A percentile compares a stretch with the other conserved stretches of the same genome.
These are phyloP conservation scores for Fregetta grallaria DNA, from an alignment of 2,113 vertebrate species.

Conservation along the genomic window DNA sequence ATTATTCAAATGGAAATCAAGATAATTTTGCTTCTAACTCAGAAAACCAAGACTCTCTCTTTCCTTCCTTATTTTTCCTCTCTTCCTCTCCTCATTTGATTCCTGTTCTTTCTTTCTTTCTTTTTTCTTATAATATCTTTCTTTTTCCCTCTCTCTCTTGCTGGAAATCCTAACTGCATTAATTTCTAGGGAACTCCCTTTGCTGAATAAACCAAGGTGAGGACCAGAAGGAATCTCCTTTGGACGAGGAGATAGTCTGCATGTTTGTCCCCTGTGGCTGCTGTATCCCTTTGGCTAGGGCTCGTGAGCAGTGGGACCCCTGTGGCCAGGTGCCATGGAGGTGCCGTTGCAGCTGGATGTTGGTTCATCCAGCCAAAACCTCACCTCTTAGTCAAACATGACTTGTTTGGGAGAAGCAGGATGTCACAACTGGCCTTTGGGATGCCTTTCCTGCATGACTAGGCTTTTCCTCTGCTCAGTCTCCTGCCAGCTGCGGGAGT, in stretches of 20 bases:
- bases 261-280: neutral
- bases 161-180: neutral
- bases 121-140: neutral
- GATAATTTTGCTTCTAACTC: slow-evolving; percentile 77
- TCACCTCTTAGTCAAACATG: accelerated
- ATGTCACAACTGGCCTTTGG: neutral
- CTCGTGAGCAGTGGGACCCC: neutral
- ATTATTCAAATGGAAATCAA: slow-evolving; percentile 78
- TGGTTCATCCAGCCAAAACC: neutral
- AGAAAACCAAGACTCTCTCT: slow-evolving; percentile 66
- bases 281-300: neutral
- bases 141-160: neutral
- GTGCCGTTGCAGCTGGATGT: neutral
- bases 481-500: neutral
- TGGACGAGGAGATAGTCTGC: neutral
- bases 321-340: neutral
- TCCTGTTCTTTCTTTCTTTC: neutral
- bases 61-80: slow-evolving; percentile 48
- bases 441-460: neutral
- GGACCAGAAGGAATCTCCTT: neutral
- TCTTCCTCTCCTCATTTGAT: slow-evolving; percentile 3
- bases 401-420: neutral
- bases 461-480: neutral
- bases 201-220: neutral
- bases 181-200: neutral